These are phyloP conservation scores for Hippotragus niger DNA, from an alignment of 2,113 vertebrate genomes.

Conservation along the genomic window DNA sequence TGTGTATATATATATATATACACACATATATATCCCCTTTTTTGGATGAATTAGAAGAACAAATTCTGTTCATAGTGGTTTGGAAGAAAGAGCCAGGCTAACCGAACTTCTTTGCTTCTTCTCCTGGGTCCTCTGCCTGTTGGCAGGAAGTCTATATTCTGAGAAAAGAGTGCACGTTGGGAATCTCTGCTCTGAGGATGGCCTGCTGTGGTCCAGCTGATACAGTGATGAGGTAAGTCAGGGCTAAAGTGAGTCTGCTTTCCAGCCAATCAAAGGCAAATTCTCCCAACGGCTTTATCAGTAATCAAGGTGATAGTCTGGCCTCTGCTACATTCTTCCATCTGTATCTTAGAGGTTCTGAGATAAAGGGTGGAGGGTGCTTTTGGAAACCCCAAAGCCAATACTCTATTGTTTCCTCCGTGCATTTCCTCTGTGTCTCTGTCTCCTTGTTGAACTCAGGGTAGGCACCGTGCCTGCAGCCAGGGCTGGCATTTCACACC, in stretches of 20 bases:
- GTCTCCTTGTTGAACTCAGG: background rate
- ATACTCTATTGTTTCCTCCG: background rate
- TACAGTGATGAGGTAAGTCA: background rate
- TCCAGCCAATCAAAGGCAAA: background rate
- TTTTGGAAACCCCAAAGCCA: background rate
- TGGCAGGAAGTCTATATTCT: no score
- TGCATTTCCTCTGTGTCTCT: background rate
- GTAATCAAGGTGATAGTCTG: background rate
- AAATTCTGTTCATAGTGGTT: background rate
- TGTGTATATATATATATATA: accelerated
- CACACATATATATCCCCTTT: background rate
- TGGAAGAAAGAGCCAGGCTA: background rate
- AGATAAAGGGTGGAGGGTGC: background rate
- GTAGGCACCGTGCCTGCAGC: accelerated
- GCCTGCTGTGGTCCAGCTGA: background rate
- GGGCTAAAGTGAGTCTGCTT: background rate
- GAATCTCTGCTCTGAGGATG: background rate
- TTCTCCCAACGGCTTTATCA: background rate
- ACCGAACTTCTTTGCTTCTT: accelerated
- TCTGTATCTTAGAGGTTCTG: background rate
- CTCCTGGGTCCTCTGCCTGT: background rate
- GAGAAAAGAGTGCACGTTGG: background rate
- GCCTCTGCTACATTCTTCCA: background rate
- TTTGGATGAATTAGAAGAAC: background rate
- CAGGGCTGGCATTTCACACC: background rate